Percentiles rank a stretch among this genome's conserved stretches.
Conservation (phyloP, 2,797 vertebrate species). For the Linurgus olivaceus region DNA sequence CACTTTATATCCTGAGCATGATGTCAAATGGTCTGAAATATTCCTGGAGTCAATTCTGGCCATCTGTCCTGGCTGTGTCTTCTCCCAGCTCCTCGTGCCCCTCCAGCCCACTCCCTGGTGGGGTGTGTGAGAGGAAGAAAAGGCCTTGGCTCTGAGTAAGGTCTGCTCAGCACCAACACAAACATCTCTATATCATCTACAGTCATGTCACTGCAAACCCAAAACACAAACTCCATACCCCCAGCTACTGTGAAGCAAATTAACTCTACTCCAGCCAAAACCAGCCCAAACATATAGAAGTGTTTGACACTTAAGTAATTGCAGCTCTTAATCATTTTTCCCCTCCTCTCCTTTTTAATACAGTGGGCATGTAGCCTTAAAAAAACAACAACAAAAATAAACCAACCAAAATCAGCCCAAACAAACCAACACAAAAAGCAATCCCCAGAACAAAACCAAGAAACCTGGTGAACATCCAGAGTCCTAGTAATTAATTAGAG, state of each 20-base stretch:
- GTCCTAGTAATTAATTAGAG: constrained; percentile 30
- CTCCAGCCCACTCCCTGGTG: too few relatives aligned
- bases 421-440: not conserved
- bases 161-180: not conserved
- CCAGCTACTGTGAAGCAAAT: not conserved
- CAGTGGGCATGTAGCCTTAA: not conserved
- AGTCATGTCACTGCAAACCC: not conserved
- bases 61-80: not conserved
- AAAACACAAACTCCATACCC: not conserved
- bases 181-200: not conserved
- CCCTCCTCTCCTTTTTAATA: not conserved
- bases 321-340: not conserved
- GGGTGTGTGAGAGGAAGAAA: not conserved
- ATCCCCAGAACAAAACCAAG: rapidly evolving
- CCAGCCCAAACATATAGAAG: not conserved
- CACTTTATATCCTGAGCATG: not conserved
- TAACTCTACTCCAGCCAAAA: not conserved
- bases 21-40: not conserved
- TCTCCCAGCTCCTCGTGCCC: not conserved
- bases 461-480: not conserved
- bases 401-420: not conserved
- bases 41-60: not conserved
- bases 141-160: not conserved
- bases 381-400: not conserved
- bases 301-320: not conserved